A percentile compares a stretch with the other conserved stretches of the same genome.
Conservation (phyloP, 2,888 invertebrate species). For the Nephrotoma appendiculata region DNA sequence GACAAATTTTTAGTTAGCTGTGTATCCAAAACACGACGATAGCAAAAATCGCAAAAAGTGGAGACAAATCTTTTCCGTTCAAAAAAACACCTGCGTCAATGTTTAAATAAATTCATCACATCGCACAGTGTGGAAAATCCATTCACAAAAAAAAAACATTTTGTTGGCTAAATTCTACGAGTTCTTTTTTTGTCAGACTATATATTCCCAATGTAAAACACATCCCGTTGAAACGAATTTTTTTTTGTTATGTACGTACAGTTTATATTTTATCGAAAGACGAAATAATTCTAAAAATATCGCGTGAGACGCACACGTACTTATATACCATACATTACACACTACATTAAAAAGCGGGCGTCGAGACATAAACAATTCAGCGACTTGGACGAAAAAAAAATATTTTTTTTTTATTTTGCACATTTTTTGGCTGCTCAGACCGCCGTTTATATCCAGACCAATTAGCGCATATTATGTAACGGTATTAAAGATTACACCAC, state of each 20-base stretch:
- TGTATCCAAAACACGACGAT: neutral
- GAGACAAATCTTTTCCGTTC: neutral
- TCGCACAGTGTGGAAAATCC: neutral
- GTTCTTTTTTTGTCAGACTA: neutral
- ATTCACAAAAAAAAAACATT: neutral
- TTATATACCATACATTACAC: neutral
- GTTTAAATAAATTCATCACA: neutral
- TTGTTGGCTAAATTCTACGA: neutral
- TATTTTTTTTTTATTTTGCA: neutral
- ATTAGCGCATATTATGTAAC: neutral
- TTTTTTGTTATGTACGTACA: neutral
- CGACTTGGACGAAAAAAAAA: neutral
- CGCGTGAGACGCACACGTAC: neutral
- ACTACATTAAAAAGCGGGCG: neutral
- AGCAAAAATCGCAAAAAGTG: neutral
- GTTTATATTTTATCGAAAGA: neutral
- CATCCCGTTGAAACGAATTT: neutral
- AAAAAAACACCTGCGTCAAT: neutral
- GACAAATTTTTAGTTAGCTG: neutral
- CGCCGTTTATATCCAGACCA: neutral
- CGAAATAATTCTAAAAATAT: neutral
- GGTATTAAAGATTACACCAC: neutral
- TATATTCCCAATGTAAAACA: neutral
- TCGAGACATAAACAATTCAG: neutral
- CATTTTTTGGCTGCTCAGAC: neutral